phyloP scores from a whole-genome alignment of 2,888 invertebrate species.

The Dioctria rufipes region DNA sequence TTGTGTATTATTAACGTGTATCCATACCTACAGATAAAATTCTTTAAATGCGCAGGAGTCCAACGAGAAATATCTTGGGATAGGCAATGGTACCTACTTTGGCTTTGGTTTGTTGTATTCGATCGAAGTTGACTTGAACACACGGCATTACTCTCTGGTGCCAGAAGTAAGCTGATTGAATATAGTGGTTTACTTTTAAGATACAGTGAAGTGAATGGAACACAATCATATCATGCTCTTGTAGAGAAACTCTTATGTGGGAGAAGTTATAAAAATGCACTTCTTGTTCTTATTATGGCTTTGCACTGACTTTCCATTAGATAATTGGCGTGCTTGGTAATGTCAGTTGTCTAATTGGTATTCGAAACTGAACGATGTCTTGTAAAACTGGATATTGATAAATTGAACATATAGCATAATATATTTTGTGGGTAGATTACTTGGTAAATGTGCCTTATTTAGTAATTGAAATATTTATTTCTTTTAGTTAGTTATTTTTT shows the following conservation, averaged over 20 bases:
- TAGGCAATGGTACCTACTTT: constrained; percentile 37
- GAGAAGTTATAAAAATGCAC: constrained; percentile 5
- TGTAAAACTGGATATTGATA: neutral
- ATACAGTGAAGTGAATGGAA: neutral
- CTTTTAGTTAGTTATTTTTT: no score
- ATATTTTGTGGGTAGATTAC: no score
- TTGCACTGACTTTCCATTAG: neutral
- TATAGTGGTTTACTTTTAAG: constrained; percentile 1
- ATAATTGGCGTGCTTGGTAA: neutral
- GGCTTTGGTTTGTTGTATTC: neutral
- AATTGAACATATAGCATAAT: neutral
- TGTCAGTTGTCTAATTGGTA: neutral
- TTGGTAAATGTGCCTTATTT: no score
- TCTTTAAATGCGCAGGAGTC: constrained; percentile 54
- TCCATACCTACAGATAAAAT: constrained; percentile 1
- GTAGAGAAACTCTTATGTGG: neutral
- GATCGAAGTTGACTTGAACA: neutral
- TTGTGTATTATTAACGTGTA: neutral
- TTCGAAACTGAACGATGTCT: neutral
- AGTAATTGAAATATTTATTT: no score
- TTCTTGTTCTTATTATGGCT: neutral
- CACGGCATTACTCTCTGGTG: neutral
- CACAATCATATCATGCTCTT: neutral
- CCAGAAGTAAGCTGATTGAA: constrained; percentile 9
- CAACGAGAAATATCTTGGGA: constrained; percentile 53